phyloP scores from a whole-genome alignment of 2,797 vertebrate genomes.

The Prionace glauca region DNA sequence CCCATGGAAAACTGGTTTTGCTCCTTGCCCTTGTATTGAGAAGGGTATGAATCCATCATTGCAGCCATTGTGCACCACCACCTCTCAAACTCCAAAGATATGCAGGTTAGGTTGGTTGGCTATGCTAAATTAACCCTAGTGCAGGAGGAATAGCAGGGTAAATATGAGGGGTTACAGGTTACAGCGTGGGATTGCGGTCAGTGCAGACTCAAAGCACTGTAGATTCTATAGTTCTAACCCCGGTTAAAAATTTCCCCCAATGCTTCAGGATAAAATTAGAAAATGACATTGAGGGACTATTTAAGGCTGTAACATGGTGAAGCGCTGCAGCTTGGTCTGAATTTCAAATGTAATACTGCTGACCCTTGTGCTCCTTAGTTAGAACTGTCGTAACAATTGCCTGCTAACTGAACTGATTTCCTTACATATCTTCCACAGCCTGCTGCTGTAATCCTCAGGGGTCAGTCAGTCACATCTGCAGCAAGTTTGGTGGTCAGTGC shows the following conservation, averaged over 20 bases:
- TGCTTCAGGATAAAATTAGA: background rate
- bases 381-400: background rate
- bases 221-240: too few species aligned
- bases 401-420: background rate
- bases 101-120: too few species aligned
- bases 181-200: too few species aligned
- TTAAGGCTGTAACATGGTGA: background rate
- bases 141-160: too few species aligned
- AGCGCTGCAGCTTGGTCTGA: background rate
- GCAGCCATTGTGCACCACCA: background rate
- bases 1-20: background rate
- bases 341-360: background rate
- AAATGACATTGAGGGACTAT: background rate
- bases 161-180: too few species aligned
- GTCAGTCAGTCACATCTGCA: constrained; percentile 59
- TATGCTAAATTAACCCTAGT: too few species aligned
- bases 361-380: background rate
- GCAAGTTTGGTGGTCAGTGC: constrained; percentile 69
- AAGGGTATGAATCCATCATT: background rate
- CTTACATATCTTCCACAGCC: constrained; percentile 52
- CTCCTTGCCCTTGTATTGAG: background rate
- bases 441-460: constrained; percentile 70
- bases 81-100: too few species aligned
- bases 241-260: background rate
- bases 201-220: too few species aligned